Percentiles rank a stretch among this genome's conserved stretches.
Evolutionary conservation across 2,113 vertebrate genomes (phyloP).

Genomic region (Phylloscopus trochilus): DNA sequence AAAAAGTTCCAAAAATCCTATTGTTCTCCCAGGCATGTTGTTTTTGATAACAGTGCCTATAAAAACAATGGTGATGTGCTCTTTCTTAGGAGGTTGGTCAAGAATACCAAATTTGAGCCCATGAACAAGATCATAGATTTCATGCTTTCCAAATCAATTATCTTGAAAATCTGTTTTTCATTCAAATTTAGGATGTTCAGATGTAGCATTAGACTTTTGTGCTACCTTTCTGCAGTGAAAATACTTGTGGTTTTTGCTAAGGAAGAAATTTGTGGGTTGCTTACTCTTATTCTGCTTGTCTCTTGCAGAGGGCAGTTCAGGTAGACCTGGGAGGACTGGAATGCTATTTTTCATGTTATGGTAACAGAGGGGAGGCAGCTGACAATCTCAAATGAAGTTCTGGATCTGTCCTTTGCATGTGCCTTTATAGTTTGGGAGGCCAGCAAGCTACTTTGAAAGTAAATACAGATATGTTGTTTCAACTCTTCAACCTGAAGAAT

Average conservation of each 20-base stretch:
- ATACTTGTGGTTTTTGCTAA: not conserved
- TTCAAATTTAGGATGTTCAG: not conserved
- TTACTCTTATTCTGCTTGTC: not conserved
- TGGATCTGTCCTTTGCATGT: not conserved
- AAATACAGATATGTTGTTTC: slow-evolving; percentile 18
- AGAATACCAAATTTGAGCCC: not conserved
- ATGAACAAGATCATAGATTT: not conserved
- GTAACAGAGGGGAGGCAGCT: not conserved
- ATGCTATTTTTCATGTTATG: not conserved
- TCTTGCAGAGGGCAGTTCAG: not conserved
- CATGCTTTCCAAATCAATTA: not conserved
- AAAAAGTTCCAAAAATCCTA: not conserved
- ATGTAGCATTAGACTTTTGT: not conserved
- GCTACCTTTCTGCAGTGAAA: not conserved
- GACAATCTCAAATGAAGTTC: not conserved
- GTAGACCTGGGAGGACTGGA: not conserved
- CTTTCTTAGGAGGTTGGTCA: not conserved
- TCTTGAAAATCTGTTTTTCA: not conserved
- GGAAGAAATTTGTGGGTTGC: not conserved
- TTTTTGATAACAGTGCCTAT: not conserved
- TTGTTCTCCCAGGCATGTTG: not conserved
- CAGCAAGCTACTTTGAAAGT: not conserved
- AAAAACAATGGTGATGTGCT: not conserved
- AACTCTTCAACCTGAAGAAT: slow-evolving; percentile 28
- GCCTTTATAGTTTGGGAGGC: not conserved